phyloP scores from a whole-genome alignment of 2,797 vertebrate species.

The Saxicola maurus region DNA sequence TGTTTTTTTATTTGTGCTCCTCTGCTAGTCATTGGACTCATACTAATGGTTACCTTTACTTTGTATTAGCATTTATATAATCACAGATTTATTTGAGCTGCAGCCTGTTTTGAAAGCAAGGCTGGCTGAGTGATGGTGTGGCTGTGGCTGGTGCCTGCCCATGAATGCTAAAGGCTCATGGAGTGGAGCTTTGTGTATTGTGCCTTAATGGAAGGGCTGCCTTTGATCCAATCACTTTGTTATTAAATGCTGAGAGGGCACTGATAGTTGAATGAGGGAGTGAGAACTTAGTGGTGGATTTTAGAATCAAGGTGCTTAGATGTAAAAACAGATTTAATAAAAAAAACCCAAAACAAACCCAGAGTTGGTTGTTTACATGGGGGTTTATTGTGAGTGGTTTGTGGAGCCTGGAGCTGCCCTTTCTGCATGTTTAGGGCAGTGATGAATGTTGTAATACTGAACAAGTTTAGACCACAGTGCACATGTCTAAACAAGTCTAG shows the following conservation, averaged over 20 bases:
- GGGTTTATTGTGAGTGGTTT: neutral
- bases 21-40: neutral
- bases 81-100: neutral
- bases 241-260: neutral
- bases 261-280: neutral
- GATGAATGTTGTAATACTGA: no score
- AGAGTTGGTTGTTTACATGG: neutral
- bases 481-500: no score
- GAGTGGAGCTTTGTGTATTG: neutral
- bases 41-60: neutral
- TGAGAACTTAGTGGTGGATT: neutral
- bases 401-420: fast-evolving
- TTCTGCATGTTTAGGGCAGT: neutral
- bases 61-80: neutral
- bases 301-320: neutral
- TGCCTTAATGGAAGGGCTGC: neutral
- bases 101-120: neutral
- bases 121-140: neutral
- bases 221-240: neutral
- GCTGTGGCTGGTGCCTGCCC: neutral
- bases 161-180: neutral
- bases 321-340: neutral
- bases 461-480: no score
- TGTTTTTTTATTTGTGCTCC: neutral
- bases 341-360: no score